Percentiles rank a stretch among this genome's conserved stretches.
These are phyloP conservation scores for Varanus salvator DNA, from an alignment of 2,113 vertebrate genomes.

Conservation along the genomic window DNA sequence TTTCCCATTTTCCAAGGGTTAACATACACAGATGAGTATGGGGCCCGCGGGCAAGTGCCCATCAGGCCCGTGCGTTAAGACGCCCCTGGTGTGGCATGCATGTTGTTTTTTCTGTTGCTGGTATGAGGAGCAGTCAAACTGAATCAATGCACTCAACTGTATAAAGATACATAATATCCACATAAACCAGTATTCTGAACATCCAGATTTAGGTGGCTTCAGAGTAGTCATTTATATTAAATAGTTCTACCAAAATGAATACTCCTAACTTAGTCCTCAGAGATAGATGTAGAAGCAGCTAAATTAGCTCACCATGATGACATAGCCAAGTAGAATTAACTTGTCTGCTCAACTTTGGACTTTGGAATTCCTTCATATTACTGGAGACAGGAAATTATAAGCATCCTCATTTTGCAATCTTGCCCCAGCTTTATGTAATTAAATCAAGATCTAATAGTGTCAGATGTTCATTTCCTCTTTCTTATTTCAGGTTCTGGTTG, in stretches of 20 bases:
- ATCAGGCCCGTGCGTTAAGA: no score
- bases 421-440: constrained; percentile 58
- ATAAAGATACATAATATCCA: background rate
- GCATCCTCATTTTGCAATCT: constrained; percentile 65
- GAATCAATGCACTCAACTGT: background rate
- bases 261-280: constrained; percentile 7
- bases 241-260: background rate
- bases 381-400: constrained; percentile 66
- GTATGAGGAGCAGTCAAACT: background rate
- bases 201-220: background rate
- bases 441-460: constrained; percentile 63
- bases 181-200: constrained; percentile 23
- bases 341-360: constrained; percentile 26
- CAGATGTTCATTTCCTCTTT: constrained; percentile 68
- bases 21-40: no score
- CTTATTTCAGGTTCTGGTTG: constrained; percentile 56
- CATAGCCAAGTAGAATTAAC: constrained; percentile 46
- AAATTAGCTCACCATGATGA: constrained; percentile 30
- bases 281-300: constrained; percentile 33
- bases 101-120: background rate
- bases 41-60: no score
- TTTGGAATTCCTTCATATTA: constrained; percentile 36
- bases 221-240: background rate
- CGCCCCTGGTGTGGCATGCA: background rate
- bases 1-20: no score